Evolutionary conservation across 2,797 vertebrate genomes (phyloP).

Genomic region (Apogon talboti): DNA sequence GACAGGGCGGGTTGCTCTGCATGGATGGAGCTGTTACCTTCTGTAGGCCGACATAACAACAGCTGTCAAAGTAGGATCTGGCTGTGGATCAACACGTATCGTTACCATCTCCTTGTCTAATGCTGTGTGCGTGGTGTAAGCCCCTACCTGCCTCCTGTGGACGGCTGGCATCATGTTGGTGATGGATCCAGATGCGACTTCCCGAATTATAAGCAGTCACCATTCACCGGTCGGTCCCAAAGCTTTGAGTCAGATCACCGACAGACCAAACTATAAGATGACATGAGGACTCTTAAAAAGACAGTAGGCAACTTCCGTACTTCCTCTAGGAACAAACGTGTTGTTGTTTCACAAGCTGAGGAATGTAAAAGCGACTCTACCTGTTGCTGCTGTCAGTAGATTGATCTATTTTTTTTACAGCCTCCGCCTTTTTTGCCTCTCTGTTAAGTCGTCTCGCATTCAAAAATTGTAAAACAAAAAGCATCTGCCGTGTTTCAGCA

Average conservation of each 20-base stretch:
- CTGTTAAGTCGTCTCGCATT: not conserved
- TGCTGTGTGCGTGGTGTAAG: not conserved
- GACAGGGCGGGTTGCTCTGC: not conserved
- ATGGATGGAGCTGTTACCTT: not conserved
- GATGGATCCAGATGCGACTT: constrained; percentile 38
- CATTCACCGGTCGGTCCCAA: constrained; percentile 22
- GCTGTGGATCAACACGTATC: no score
- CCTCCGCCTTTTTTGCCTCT: constrained; percentile 7
- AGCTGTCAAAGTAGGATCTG: not conserved
- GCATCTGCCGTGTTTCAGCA: not conserved
- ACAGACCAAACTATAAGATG: constrained; percentile 20
- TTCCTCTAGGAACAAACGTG: constrained; percentile 39
- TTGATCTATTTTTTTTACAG: constrained; percentile 14
- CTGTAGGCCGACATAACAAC: constrained; percentile 10
- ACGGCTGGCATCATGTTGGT: constrained; percentile 54
- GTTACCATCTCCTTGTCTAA: no score
- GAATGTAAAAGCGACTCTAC: constrained; percentile 79
- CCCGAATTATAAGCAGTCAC: constrained; percentile 8
- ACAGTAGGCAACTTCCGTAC: constrained; percentile 64
- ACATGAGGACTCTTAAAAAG: constrained; percentile 11
- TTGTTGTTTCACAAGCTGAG: constrained; percentile 40
- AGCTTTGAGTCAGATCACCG: constrained; percentile 29
- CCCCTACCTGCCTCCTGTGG: constrained; percentile 79
- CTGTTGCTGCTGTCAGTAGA: constrained; percentile 71
- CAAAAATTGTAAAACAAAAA: not conserved